Base-by-base conservation (phyloP, 1,140 invertebrate genomes). In the Drosophila sp. region DNA sequence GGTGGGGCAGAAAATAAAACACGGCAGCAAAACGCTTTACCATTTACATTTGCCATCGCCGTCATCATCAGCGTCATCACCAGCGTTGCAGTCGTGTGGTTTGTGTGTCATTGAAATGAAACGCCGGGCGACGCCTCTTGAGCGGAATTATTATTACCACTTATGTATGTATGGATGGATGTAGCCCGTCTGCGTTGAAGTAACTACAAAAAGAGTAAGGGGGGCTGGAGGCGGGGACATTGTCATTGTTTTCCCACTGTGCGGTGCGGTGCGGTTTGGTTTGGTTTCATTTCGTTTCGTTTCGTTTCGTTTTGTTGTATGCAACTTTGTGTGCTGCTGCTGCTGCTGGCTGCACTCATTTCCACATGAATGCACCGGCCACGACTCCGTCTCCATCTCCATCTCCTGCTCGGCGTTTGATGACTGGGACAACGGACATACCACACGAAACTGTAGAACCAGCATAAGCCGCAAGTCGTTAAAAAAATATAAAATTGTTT, bases 41-140 rank as follows among this genome's bases (percentile, higher is more conserved):
- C 58, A 75, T 62, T 75, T 75, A 56, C 69, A 71, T 62, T 76
- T 55, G 47, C 60, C 55, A 65, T 69, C 64, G 58, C 57, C 64
- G 30, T 60, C 63, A 68, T 60, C 75, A 63, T 61, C 61, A 64
- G 74, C 79, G 55, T 33, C 47, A 80, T 69, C 55, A 61, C 66
- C 76, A 66, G 35, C 60, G 70, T 56, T 70, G 70, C 62, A 61
- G 73, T 78, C 77, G 81, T 72, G 57, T 70, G 78, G 87, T 83
- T 86, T 90, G 80, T 89, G 79, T 90, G 87, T 90, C 87, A 90
- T 90, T 90, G 87, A 90, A 90, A 90, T 79, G 83, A 86, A 86
- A 87, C 79, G 83, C 72, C 72, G 67, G 81, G 82, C 80, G 83
- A 90, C 82, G 87, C 82, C 87, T 90, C 87, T 86, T 83, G 86